Evolutionary conservation across 2,113 vertebrate species (phyloP), one percentile per base, ranked within the genome.

Genomic region (Barbus barbus): DNA sequence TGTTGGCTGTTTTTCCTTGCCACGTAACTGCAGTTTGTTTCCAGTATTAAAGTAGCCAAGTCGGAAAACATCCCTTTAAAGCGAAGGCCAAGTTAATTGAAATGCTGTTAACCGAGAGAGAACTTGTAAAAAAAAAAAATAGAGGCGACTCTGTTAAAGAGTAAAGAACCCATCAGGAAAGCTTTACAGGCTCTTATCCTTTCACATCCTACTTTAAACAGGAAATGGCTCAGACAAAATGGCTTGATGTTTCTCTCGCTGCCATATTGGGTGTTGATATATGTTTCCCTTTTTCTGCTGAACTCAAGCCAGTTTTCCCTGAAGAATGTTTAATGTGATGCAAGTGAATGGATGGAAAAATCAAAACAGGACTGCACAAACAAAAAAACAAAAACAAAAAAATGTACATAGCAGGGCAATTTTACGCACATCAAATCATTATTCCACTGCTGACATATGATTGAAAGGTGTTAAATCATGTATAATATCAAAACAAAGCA

Each of bases 191-290:
- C 78, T 80, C 61, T 82, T 82, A 82, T 82, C 79, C 65, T 56
- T 71, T 82, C 79, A 24, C 79, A 82, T 82, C 65, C 79, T 38
- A 71, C 79, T 82, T 82, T 82, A 80, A 80, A 80, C 78, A 80
- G 78, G 78, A 80, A 80, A 80, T 65, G 78, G 60, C 60, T 67
- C 26, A 46, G 41, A 48, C 78, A 65, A 80, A 80, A 80, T 80
- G 78, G 44, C 79, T 82, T 82, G 79, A 82, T 56, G 79, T 56
- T 82, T 48, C 22, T 71, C 79, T 65, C 18, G 16, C 60, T 67
- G 44, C 63, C 79, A 71, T 71, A 82, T 71, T 82, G 79, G 79
- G 79, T 71, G 79, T 82, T 71, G 79, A 69, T 56, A 36, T 46
- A 51, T 48, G 41, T 80, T 80, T 82, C 65, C 61, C 65, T 51